These are phyloP conservation scores for Platycheirus albimanus DNA, from an alignment of 2,888 invertebrate species.

Conservation along the genomic window DNA sequence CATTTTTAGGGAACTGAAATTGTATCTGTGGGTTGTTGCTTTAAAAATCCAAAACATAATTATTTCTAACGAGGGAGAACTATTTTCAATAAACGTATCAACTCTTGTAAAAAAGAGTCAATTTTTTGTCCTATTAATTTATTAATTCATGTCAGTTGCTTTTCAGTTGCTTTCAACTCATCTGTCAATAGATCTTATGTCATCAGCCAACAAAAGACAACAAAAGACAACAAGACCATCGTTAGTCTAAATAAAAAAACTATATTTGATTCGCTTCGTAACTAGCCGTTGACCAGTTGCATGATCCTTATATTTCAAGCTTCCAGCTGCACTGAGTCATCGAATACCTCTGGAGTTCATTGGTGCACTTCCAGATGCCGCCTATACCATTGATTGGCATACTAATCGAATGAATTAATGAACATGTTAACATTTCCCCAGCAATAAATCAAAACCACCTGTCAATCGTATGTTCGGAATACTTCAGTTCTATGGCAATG, in stretches of 20 bases:
- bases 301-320: neutral
- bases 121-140: no score
- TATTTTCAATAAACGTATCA: no score
- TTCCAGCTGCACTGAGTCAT: constrained; percentile 24
- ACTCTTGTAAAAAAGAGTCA: no score
- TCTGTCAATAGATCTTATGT: no score
- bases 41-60: no score
- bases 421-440: constrained; percentile 48
- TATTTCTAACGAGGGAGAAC: no score
- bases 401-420: constrained; percentile 66
- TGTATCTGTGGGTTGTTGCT: no score
- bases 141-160: no score
- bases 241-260: neutral
- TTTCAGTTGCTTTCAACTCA: no score
- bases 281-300: constrained; percentile 23
- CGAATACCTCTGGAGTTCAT: constrained; percentile 15
- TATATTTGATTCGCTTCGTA: constrained; percentile 12
- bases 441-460: constrained; percentile 66
- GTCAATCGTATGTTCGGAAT: constrained; percentile 44
- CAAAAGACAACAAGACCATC: no score
- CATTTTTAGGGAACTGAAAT: no score
- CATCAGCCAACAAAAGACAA: no score
- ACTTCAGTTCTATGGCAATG: neutral
- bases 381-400: constrained; percentile 19
- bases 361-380: constrained; percentile 18